Percentiles rank a stretch among this genome's conserved stretches.
These are phyloP conservation scores for Campoplex capitator DNA, from an alignment of 2,888 invertebrate genomes.

Conservation along the genomic window DNA sequence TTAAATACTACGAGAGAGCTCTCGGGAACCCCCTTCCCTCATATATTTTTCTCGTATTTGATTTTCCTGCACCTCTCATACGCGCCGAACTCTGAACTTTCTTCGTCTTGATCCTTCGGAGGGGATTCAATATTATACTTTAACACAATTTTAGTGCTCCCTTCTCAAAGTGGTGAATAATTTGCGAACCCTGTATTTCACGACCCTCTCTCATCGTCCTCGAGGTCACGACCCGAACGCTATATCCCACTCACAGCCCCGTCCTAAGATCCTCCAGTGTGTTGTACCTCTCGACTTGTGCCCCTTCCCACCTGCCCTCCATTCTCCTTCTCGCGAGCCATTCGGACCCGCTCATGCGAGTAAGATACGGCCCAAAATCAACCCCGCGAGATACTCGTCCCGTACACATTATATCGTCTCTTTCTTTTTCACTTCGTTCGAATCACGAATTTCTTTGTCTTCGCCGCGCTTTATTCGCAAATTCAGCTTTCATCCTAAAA, in stretches of 20 bases:
- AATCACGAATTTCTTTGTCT: slow-evolving; percentile 17
- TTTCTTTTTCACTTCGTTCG: slow-evolving; percentile 10
- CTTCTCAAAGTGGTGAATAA: not conserved
- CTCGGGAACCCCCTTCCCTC: not conserved
- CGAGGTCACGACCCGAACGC: slow-evolving; percentile 62
- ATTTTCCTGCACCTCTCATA: slow-evolving; percentile 6
- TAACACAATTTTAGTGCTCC: slow-evolving; percentile 3
- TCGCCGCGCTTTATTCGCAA: not conserved
- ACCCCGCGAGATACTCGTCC: not conserved
- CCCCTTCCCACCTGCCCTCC: slow-evolving; percentile 13
- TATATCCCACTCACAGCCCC: slow-evolving; percentile 50
- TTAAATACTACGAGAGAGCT: slow-evolving; percentile 13
- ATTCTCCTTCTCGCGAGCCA: not conserved
- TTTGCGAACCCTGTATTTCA: slow-evolving; percentile 7
- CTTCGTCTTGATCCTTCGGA: not conserved
- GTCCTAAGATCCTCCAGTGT: slow-evolving; percentile 16
- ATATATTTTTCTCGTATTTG: slow-evolving; percentile 14
- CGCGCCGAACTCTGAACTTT: not conserved
- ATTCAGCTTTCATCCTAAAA: not conserved
- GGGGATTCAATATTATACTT: slow-evolving; percentile 5
- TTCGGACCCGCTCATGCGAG: slow-evolving; percentile 13
- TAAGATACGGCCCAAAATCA: not conserved
- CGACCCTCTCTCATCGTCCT: slow-evolving; percentile 9
- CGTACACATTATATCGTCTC: not conserved
- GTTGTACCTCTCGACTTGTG: slow-evolving; percentile 36